Conservation (phyloP, 2,113 vertebrate genomes). For the Myiopsitta monachus region DNA sequence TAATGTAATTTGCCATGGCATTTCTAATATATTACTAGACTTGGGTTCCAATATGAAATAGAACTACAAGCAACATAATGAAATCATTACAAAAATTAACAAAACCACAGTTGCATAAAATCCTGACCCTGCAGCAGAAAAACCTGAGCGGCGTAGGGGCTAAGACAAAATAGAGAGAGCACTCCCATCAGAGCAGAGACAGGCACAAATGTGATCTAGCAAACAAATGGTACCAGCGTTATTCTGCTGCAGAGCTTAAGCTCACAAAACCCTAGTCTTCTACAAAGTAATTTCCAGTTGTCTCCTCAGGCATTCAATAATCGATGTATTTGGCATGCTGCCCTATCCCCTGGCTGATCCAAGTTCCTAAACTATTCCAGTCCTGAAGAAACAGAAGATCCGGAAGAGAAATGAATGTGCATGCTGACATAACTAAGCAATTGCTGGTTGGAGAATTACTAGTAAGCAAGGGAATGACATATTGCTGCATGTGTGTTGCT, state of each 20-base stretch:
- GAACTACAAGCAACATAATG: not conserved
- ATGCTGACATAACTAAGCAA: not conserved
- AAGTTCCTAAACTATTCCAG: not conserved
- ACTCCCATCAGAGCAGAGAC: not conserved
- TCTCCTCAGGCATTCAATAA: not conserved
- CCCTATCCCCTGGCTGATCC: rapidly evolving
- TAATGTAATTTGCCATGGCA: not conserved
- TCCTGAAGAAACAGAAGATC: not conserved
- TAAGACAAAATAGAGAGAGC: not conserved
- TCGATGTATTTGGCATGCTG: not conserved
- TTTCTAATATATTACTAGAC: not conserved
- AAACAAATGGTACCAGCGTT: not conserved
- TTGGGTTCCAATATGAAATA: not conserved
- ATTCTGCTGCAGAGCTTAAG: not conserved
- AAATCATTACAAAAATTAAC: not conserved
- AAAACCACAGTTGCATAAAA: not conserved
- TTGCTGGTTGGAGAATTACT: not conserved
- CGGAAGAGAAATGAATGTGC: not conserved
- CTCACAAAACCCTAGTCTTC: not conserved
- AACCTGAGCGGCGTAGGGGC: not conserved
- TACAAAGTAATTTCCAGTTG: not conserved
- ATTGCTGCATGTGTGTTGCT: not conserved
- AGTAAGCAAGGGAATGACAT: not conserved
- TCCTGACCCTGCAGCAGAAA: not conserved
- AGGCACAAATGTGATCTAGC: not conserved